Evolutionary conservation across 2,888 invertebrate genomes (phyloP), one percentile per base, ranked within the genome.

Genomic region (Chrysotoxum bicinctum): DNA sequence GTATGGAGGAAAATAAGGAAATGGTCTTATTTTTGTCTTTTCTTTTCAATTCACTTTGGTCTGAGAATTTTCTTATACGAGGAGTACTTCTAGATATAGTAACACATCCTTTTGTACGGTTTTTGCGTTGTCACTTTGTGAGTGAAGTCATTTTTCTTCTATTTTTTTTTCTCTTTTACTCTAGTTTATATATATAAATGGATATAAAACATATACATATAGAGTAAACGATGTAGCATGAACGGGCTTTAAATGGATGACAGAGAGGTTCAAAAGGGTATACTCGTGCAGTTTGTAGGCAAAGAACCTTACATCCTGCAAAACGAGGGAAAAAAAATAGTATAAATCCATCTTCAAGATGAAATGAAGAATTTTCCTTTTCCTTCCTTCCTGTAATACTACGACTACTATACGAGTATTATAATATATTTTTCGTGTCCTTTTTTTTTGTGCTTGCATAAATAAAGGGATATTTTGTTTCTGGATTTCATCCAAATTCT

Each of bases 61-160:
- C 62, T 58, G 40, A 26, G 48, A 60, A 76, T 73, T 81, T 85
- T 77, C 52, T 62, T 48, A 48, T 16, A 21, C 45, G n/a, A n/a
- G n/a, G n/a, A n/a, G n/a, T 48, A 21, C 19, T 21, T 16, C 5
- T 23, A 48, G 12, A 14, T 48, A 21, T 48, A 21, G 60, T 54
- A 37, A n/a, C 32, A 80, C 54, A 80, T 80, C 80, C 85, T 81
- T 81, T 52, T 77, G 56, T 58, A 5, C 54, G 30, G 40, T 72
- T 80, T 54, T 48, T 73, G 72, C 68, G 32, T 40, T 80, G 85
- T 85, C 85, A 76, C 76, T 85, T 85, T 72, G 66, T 85, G 68
- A 76, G 75, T 85, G 66, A 76, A 80, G 80, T 60, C 48, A 68
- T 69, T 60, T 77, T 69, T 68, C 68, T 69, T 68, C 4, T 76